phyloP scores from a whole-genome alignment of 2,797 vertebrate genomes.

The Oreonectes daqikongensis region DNA sequence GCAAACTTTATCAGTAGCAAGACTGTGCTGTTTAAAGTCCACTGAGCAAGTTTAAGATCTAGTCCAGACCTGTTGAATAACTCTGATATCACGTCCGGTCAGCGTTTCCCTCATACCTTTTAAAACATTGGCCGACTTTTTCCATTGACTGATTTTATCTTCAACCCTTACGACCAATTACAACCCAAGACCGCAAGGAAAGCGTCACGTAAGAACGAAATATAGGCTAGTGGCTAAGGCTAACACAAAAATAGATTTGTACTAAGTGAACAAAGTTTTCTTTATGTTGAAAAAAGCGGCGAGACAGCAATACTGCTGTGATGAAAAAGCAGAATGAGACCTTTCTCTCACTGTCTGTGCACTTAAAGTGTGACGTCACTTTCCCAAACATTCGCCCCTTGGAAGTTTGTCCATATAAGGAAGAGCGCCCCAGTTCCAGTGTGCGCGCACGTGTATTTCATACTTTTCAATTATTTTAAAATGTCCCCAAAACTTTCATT shows the following conservation, averaged over 20 bases:
- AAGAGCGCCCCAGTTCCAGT: constrained; percentile 68
- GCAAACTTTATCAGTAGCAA: not conserved
- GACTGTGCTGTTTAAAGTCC: not conserved
- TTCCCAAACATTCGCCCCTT: constrained; percentile 74
- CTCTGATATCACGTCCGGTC: not conserved
- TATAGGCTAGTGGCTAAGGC: no score
- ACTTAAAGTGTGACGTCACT: constrained; percentile 66
- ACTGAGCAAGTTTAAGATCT: not conserved
- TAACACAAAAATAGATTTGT: not conserved
- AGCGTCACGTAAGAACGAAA: not conserved
- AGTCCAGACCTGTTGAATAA: not conserved
- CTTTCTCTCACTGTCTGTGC: constrained; percentile 38
- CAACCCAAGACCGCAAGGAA: not conserved
- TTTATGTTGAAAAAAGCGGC: not conserved
- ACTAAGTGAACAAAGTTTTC: not conserved
- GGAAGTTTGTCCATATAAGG: constrained; percentile 79
- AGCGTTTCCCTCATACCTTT: not conserved
- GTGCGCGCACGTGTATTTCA: constrained; percentile 36
- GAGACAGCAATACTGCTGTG: not conserved
- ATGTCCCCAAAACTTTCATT: not conserved
- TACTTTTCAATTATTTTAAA: constrained; percentile 5
- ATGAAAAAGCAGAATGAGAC: constrained; percentile 4
- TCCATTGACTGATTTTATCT: not conserved
- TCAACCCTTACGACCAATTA: not conserved
- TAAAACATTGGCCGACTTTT: not conserved